Base-by-base conservation (phyloP, 1,140 invertebrate species). In the Saccostrea echinata region DNA sequence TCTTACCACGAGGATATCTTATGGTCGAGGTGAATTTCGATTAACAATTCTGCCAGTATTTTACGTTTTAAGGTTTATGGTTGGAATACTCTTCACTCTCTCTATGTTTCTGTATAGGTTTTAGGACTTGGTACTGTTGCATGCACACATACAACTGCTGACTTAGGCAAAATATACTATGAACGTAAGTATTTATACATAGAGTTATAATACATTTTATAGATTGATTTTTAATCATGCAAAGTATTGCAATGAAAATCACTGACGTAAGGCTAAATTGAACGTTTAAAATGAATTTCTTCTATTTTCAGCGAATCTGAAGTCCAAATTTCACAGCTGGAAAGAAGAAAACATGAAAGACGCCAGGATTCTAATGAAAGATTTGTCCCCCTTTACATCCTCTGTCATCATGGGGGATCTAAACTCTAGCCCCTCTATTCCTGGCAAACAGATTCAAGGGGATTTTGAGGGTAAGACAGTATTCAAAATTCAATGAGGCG, bases 81-180 rank as follows among this genome's bases (percentile, higher is more conserved):
- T 43, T 2, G 1, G 43, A 43, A 43, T 43, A 24, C 71, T 16
- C 16, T 30, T 33, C 13, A 43, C 18, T 27, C 8, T 18, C 3
- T 52, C 6, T 35, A 30, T 71, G 13, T 71, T 24, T 84, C 8
- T 53, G 33, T 85, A 33, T 64, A 90, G 89, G 61, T 90, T 43
- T 76, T 83, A 8, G 86, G 84, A 43, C 18, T 90, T 21, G 89
- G 84, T 11, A 84, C 71, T 11, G 64, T 90, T 55, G 86, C 68
- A 8, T 90, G 89, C 57, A 86, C 89, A 21, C 89, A 90, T 57
- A 85, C 84, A 21, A 86, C 83, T n/a, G 89, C 89, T 3, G 57
- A 90, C 33, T 52, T 90, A 11, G 86, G 86, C 24, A 12, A 43
- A 9, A 12, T n/a, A 30, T 88, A 90, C 27, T 88, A 87, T 55